Evolutionary conservation across 2,113 vertebrate species (phyloP), one percentile per base, ranked within the genome.

Genomic region (Heterochromis multidens): DNA sequence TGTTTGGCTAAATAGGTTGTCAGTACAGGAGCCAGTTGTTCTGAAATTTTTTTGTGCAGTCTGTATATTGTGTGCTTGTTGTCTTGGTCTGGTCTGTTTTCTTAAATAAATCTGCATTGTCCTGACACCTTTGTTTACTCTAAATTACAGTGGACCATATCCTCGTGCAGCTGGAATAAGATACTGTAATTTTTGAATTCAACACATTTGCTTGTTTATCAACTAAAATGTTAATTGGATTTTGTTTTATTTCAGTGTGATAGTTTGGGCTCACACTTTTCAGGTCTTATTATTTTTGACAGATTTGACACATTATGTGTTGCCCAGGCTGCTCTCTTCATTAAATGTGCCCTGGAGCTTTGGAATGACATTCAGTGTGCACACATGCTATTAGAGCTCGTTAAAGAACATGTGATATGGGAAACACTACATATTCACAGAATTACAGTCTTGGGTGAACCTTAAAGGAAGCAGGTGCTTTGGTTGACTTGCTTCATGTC

Each of bases 331-430:
- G 77, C 82, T 85, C 77, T 89, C 88, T 89, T 84, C 63, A 84
- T 81, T 92, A 88, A 94, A 93, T 87, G 90, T 79, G 82, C 81
- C 83, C 79, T 90, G 90, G 79, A 83, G 82, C 86, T 83, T 80
- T 60, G 76, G 57, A 85, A 63, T 31, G 52, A 89, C 90, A 95
- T 94, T 93, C 92, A 87, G 88, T 74, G 79, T 83, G 84, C 89
- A 76, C 90, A 90, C 88, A 90, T 89, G 81, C 93, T 93, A 92
- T 94, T 91, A 93, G 76, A 40, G 88, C 92, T 91, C 59, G 90
- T 95, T 95, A 91, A 87, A 84, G 87, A 89, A 82, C 84, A 90
- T 88, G 87, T 91, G 87, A 95, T 93, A 92, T 88, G 82, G 91
- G 85, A 91, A 93, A 92, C 86, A 92, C 77, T 60, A 79, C 65